These are phyloP conservation scores for Rhagium mordax DNA, from an alignment of 2,888 invertebrate species.

Conservation along the genomic window DNA sequence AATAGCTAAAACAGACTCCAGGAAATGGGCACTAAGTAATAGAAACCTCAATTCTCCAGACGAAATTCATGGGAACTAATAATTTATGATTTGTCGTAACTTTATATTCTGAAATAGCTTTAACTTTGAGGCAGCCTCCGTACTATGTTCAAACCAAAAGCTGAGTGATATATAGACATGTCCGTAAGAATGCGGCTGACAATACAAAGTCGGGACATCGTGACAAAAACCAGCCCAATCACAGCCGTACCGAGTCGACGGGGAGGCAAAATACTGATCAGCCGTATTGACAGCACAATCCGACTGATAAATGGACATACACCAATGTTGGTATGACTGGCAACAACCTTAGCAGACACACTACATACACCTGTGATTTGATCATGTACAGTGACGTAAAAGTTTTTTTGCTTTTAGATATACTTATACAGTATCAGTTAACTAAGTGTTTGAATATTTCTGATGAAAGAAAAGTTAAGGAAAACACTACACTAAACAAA, in stretches of 20 bases:
- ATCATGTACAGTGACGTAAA: slow-evolving; percentile 2
- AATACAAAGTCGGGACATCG: slow-evolving; percentile 58
- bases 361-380: slow-evolving; percentile 27
- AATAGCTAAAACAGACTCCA: neutral
- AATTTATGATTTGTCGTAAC: slow-evolving; percentile 5
- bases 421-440: neutral
- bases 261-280: slow-evolving; percentile 55
- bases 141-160: slow-evolving; percentile 11
- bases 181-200: slow-evolving; percentile 61
- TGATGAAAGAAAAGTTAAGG: too few species aligned
- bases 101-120: slow-evolving; percentile 2
- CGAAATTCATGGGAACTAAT: neutral
- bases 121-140: slow-evolving; percentile 1
- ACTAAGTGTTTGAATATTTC: too few species aligned
- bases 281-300: slow-evolving; percentile 64
- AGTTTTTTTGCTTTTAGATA: neutral
- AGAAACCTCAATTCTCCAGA: neutral
- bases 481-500: too few species aligned
- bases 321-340: slow-evolving; percentile 60
- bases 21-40: slow-evolving; percentile 8
- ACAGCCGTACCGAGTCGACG: slow-evolving; percentile 53
- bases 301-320: slow-evolving; percentile 63
- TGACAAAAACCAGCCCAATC: slow-evolving; percentile 66
- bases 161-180: slow-evolving; percentile 60
- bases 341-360: slow-evolving; percentile 55